Evolutionary conservation across 2,888 invertebrate genomes (phyloP).

Genomic region (Archips xylosteana): DNA sequence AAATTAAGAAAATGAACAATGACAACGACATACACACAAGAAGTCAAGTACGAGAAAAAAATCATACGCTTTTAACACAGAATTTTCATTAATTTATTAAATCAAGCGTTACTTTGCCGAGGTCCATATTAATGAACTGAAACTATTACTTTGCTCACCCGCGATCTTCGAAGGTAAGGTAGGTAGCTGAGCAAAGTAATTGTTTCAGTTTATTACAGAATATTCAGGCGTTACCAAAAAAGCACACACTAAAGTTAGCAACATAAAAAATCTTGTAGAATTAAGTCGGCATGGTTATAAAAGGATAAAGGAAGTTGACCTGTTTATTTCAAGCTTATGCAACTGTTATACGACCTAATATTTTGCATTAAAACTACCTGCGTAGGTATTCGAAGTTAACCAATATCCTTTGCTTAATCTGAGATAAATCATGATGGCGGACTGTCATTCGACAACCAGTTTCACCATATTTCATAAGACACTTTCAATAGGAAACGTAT

Average conservation of each 20-base stretch:
- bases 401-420: conserved; percentile 32
- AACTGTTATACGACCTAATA: conserved; percentile 7
- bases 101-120: too few species aligned
- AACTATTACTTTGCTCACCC: too few species aligned
- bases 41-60: neutral
- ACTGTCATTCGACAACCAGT: conserved; percentile 21
- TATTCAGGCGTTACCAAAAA: too few species aligned
- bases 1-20: conserved; percentile 21
- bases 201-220: too few species aligned
- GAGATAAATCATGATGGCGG: conserved; percentile 25
- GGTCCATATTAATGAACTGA: too few species aligned
- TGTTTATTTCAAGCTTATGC: neutral
- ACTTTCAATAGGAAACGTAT: neutral
- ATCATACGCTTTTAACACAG: neutral
- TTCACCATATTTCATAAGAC: conserved; percentile 21
- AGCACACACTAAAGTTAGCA: too few species aligned
- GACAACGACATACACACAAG: conserved; percentile 9
- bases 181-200: too few species aligned
- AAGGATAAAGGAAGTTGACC: neutral
- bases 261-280: neutral
- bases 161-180: too few species aligned
- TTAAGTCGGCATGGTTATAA: neutral
- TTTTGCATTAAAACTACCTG: neutral
- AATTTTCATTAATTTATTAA: too few species aligned
- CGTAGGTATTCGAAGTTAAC: neutral